phyloP scores from a whole-genome alignment of 2,113 vertebrate genomes.

The Tychaedon coryphoeus region DNA sequence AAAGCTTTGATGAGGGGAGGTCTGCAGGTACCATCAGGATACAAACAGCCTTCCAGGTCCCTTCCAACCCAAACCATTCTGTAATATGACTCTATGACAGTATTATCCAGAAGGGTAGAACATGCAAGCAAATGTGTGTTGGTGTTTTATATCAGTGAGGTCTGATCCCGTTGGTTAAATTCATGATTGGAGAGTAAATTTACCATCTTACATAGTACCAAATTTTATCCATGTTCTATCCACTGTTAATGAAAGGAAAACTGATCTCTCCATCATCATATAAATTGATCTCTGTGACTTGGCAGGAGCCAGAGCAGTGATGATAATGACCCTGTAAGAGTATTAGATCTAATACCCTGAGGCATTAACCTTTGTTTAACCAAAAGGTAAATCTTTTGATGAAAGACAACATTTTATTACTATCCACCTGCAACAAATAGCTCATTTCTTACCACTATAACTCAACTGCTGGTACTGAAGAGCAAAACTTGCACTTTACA shows the following conservation, averaged over 20 bases:
- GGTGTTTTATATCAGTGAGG: background rate
- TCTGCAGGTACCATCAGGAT: background rate
- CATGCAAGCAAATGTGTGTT: background rate
- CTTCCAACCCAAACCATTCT: background rate
- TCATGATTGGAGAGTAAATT: background rate
- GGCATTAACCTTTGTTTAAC: conserved; percentile 29
- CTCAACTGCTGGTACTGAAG: background rate
- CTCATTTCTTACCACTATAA: conserved; percentile 1
- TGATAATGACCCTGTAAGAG: background rate
- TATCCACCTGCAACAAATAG: background rate
- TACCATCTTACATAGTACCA: background rate
- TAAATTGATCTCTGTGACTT: conserved; percentile 3
- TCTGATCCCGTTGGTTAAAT: background rate
- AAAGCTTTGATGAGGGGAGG: background rate
- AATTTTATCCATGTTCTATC: background rate
- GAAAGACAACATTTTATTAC: conserved; percentile 16
- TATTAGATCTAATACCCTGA: background rate
- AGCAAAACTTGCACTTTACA: background rate
- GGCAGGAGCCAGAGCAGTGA: background rate
- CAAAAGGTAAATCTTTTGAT: conserved; percentile 12
- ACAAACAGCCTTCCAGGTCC: background rate
- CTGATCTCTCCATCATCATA: background rate
- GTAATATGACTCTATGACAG: background rate
- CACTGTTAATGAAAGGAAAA: conserved; percentile 7
- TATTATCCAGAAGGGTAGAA: background rate